A percentile compares a stretch with the other conserved stretches of the same genome.
Conservation (phyloP, 2,113 vertebrate genomes). For the Cyanoliseus patagonus region DNA sequence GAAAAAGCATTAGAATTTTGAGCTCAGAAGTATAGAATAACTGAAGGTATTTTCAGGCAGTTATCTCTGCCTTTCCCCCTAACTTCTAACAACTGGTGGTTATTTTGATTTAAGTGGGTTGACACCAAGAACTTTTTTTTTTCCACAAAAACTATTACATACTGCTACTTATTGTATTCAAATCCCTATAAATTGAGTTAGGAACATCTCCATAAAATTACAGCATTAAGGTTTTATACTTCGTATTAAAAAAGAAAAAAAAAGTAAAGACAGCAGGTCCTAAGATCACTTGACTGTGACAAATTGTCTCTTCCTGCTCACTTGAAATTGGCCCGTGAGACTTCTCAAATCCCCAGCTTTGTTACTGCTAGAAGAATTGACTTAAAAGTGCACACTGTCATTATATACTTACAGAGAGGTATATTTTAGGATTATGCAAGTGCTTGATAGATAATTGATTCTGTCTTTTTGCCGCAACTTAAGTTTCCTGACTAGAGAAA, state of each 20-base stretch:
- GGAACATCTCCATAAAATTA: conserved; percentile 53
- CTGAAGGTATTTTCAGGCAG: neutral
- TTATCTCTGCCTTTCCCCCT: neutral
- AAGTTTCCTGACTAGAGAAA: neutral
- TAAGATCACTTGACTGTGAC: conserved; percentile 58
- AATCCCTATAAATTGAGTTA: conserved; percentile 25
- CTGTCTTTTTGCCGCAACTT: neutral
- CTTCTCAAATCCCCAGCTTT: conserved; percentile 47
- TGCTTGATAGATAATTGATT: conserved; percentile 14
- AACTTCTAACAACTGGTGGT: neutral
- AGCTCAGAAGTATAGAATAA: neutral
- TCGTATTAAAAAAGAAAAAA: neutral
- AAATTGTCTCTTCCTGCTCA: conserved; percentile 48
- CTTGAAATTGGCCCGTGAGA: conserved; percentile 51
- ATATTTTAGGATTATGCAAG: conserved; percentile 57
- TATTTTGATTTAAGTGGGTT: neutral
- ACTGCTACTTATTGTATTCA: neutral
- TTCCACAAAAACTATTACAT: neutral
- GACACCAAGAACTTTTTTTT: neutral
- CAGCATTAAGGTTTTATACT: conserved; percentile 37
- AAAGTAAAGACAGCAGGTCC: conserved; percentile 20
- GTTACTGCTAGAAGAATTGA: conserved; percentile 43
- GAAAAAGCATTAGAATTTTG: neutral
- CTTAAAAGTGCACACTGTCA: conserved; percentile 29
- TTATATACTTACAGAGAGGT: conserved; percentile 54